These are phyloP conservation scores for Zaprionus gabonicus DNA, from an alignment of 1,140 invertebrate species.

Conservation along the genomic window DNA sequence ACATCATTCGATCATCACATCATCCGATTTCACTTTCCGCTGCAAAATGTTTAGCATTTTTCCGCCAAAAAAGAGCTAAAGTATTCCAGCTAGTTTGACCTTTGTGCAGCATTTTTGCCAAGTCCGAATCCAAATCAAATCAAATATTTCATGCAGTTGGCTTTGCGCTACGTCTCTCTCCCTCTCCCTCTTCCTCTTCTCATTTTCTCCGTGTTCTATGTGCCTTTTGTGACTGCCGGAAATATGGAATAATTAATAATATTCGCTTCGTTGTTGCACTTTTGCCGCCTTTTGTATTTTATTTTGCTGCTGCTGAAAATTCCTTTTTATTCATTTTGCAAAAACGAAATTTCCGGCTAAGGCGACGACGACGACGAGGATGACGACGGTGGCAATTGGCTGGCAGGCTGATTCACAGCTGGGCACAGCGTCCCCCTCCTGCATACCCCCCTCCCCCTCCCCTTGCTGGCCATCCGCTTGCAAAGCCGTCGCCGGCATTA, in stretches of 20 bases:
- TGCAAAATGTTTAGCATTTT: neutral
- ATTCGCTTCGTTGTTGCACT: constrained; percentile 41
- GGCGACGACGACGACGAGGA: neutral
- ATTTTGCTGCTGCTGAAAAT: neutral
- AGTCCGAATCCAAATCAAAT: constrained; percentile 20
- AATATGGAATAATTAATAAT: constrained; percentile 72
- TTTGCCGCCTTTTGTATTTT: constrained; percentile 3
- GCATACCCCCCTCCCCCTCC: neutral
- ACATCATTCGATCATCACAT: too few species aligned
- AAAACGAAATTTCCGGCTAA: constrained; percentile 69
- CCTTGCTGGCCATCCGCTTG: neutral
- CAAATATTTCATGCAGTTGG: constrained; percentile 36
- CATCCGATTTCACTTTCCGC: neutral
- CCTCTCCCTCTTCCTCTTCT: neutral
- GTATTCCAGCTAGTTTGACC: constrained; percentile 17
- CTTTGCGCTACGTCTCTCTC: neutral
- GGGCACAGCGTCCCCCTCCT: neutral
- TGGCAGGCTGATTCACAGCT: constrained; percentile 4
- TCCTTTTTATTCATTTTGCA: constrained; percentile 27
- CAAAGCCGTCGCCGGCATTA: constrained; percentile 55
- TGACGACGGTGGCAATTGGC: constrained; percentile 18
- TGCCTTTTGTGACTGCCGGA: constrained; percentile 49
- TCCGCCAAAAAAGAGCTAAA: constrained; percentile 1
- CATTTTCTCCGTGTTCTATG: constrained; percentile 9
- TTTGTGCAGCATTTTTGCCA: neutral